A percentile compares a stretch with the other conserved stretches of the same genome.
These are phyloP conservation scores for Propsilocerus akamusi DNA, from an alignment of 1,140 invertebrate species.

Conservation along the genomic window DNA sequence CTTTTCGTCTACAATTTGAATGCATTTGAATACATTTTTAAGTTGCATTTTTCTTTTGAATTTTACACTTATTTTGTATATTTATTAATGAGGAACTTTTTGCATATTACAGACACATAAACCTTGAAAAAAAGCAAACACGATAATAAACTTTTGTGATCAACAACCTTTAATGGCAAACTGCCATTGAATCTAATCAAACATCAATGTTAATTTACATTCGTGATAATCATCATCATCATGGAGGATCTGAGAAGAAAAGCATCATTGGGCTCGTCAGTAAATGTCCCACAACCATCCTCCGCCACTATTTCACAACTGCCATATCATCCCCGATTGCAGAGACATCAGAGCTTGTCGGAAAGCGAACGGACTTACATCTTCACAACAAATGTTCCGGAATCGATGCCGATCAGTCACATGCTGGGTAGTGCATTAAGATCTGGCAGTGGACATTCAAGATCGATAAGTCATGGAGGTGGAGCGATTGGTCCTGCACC, in stretches of 20 bases:
- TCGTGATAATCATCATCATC: too few species aligned
- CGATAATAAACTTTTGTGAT: too few species aligned
- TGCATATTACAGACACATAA: too few species aligned
- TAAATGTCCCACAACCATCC: neutral
- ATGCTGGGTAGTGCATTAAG: conserved; percentile 7
- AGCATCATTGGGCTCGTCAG: neutral
- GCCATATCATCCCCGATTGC: neutral
- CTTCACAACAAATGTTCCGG: conserved; percentile 23
- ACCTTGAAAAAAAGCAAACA: too few species aligned
- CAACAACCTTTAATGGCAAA: too few species aligned
- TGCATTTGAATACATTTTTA: too few species aligned
- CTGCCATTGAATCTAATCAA: too few species aligned
- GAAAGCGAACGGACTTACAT: conserved; percentile 37
- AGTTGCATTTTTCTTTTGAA: too few species aligned
- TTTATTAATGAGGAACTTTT: too few species aligned
- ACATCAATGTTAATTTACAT: too few species aligned
- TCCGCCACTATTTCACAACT: neutral
- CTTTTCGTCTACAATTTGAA: too few species aligned
- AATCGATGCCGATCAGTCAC: conserved; percentile 9
- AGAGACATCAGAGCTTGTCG: neutral
- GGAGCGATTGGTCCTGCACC: conserved; percentile 28
- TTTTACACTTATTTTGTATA: too few species aligned
- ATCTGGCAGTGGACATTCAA: conserved; percentile 37
- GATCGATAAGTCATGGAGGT: conserved; percentile 65
- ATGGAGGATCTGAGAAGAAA: neutral